Evolutionary conservation across 2,797 vertebrate genomes (phyloP).

Genomic region (Thaleichthys pacificus): DNA sequence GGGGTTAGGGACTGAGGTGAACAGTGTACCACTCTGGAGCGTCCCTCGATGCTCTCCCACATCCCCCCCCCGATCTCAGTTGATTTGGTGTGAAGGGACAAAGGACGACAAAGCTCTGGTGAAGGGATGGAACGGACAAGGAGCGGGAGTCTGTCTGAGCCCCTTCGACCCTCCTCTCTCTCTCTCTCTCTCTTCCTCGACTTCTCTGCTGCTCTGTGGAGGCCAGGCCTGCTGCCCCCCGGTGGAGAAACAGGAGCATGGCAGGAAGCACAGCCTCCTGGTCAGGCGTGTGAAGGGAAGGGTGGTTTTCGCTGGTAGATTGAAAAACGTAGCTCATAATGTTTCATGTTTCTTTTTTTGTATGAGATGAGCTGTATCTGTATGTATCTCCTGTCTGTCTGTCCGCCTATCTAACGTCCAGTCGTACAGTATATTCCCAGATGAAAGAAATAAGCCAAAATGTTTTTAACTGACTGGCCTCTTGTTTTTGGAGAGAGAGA

Average conservation of each 20-base stretch:
- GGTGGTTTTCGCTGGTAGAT: constrained; percentile 62
- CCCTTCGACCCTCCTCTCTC: constrained; percentile 6
- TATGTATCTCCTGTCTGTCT: constrained; percentile 62
- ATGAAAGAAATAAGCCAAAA: constrained; percentile 53
- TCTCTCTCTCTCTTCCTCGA: constrained; percentile 34
- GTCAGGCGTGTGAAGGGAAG: constrained; percentile 33
- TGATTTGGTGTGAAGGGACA: constrained; percentile 50
- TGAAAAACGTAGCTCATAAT: constrained; percentile 69
- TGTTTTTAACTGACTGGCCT: constrained; percentile 20
- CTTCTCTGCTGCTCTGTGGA: constrained; percentile 50
- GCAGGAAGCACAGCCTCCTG: constrained; percentile 39
- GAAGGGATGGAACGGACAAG: constrained; percentile 37
- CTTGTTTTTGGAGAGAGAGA: constrained; percentile 15
- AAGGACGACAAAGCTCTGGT: constrained; percentile 47
- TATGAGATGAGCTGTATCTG: constrained; percentile 60
- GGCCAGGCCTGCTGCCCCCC: constrained; percentile 32
- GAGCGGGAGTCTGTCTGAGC: constrained; percentile 46
- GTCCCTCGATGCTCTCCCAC: constrained; percentile 40
- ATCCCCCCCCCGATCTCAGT: constrained; percentile 33
- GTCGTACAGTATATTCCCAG: constrained; percentile 31
- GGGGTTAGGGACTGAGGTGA: constrained; percentile 48
- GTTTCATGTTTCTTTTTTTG: constrained; percentile 69
- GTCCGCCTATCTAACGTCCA: constrained; percentile 35
- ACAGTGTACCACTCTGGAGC: not conserved
- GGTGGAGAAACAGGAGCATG: constrained; percentile 52